Evolutionary conservation across 2,888 invertebrate species (phyloP).

Genomic region (Cantharis flavilabris): DNA sequence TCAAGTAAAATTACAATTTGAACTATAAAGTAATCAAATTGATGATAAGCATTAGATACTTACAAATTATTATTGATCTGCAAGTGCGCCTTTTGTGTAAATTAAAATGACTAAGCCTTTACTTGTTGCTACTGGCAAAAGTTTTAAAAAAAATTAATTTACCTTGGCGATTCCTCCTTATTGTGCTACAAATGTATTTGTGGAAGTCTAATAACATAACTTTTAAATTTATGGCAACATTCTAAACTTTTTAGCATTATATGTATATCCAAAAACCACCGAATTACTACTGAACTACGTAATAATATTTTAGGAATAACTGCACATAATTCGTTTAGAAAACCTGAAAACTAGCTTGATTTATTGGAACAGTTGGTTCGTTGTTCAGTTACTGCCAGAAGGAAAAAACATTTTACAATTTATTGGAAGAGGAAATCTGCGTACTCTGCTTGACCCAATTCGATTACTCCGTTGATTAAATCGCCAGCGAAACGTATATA

Average conservation of each 20-base stretch:
- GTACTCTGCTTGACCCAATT: conserved; percentile 23
- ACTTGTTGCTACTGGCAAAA: not conserved
- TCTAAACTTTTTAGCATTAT: conserved; percentile 21
- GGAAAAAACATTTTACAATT: conserved; percentile 14
- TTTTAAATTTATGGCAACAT: conserved; percentile 7
- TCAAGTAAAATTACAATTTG: not conserved
- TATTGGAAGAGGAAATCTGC: conserved; percentile 24
- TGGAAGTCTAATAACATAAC: not conserved
- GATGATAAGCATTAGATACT: not conserved
- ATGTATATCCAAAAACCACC: conserved; percentile 12
- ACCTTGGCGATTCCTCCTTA: not conserved
- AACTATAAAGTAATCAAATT: not conserved
- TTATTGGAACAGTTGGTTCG: conserved; percentile 21
- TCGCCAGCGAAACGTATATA: conserved; percentile 18
- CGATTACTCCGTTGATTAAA: conserved; percentile 21
- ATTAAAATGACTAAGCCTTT: not conserved
- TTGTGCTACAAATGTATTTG: not conserved
- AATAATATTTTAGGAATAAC: conserved; percentile 27
- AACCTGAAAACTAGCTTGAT: conserved; percentile 22
- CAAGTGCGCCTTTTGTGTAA: not conserved
- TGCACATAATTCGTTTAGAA: conserved; percentile 23
- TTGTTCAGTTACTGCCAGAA: conserved; percentile 9
- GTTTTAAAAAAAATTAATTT: not conserved
- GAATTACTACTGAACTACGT: conserved; percentile 22
- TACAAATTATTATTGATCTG: not conserved